Percentiles rank a stretch among this genome's conserved stretches.
phyloP scores from a whole-genome alignment of 2,888 invertebrate species.

The Allacma fusca region DNA sequence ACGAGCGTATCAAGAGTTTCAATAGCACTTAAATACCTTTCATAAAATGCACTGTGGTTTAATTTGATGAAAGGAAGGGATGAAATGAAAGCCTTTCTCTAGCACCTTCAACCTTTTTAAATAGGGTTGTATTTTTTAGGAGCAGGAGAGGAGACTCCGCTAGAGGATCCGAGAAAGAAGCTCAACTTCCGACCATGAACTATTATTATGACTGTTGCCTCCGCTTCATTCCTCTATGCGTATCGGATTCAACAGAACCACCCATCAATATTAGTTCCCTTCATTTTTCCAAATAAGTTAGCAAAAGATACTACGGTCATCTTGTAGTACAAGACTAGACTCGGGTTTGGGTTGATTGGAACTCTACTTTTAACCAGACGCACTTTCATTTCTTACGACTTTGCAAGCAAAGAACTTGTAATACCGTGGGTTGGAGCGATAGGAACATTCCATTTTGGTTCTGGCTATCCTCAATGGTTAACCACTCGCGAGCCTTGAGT shows the following conservation, averaged over 20 bases:
- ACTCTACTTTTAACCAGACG: neutral
- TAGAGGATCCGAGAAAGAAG: neutral
- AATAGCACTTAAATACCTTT: no score
- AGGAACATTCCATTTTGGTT: neutral
- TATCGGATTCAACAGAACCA: neutral
- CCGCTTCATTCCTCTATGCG: neutral
- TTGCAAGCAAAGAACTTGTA: no score
- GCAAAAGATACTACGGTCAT: neutral
- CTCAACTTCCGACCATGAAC: conserved; percentile 11
- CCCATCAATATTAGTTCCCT: conserved; percentile 34
- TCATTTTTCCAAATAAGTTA: neutral
- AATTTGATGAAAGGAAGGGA: no score
- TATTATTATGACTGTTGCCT: neutral
- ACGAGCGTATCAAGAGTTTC: no score
- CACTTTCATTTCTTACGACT: neutral
- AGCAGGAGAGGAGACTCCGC: neutral
- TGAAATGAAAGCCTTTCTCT: conserved; percentile 48
- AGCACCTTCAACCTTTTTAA: no score
- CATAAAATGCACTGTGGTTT: no score
- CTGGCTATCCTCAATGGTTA: conserved; percentile 6
- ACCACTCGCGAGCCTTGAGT: neutral
- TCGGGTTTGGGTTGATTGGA: neutral
- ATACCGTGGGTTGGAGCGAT: neutral
- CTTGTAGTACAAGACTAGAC: no score
- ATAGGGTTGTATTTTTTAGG: conserved; percentile 37